These are phyloP conservation scores for Eumerus sabulonum DNA, from an alignment of 2,888 invertebrate genomes.

Conservation along the genomic window DNA sequence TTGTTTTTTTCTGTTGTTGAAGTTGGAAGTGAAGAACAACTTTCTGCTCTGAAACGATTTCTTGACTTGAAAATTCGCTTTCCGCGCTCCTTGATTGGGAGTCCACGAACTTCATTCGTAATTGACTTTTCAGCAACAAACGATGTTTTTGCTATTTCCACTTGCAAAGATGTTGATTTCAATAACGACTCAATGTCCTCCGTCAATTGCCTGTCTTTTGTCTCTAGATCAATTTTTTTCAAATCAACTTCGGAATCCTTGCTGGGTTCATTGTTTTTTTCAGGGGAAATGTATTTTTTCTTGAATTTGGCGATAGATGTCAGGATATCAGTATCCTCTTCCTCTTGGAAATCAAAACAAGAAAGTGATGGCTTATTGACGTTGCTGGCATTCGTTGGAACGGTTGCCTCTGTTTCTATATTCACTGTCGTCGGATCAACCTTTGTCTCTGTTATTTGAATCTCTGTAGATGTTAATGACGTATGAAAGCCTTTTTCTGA, in stretches of 20 bases:
- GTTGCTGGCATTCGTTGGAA: constrained; percentile 1
- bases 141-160: constrained; percentile 76
- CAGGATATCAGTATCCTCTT: constrained; percentile 82
- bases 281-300: constrained; percentile 73
- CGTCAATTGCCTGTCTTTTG: constrained; percentile 76
- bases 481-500: no score
- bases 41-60: constrained; percentile 73
- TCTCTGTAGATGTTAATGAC: no score
- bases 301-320: constrained; percentile 73
- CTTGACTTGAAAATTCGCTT: constrained; percentile 78
- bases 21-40: constrained; percentile 17
- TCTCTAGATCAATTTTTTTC: constrained; percentile 69
- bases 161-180: constrained; percentile 82
- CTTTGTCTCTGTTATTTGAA: no score
- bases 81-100: constrained; percentile 78
- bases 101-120: constrained; percentile 69
- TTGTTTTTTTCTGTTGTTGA: constrained; percentile 10
- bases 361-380: constrained; percentile 77
- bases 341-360: constrained; percentile 89
- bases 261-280: constrained; percentile 66
- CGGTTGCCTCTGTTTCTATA: no score
- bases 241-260: constrained; percentile 37
- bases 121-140: constrained; percentile 5
- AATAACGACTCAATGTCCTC: constrained; percentile 83
- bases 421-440: no score